Evolutionary conservation across 2,888 invertebrate genomes (phyloP).

Genomic region (Trissolcus japonicus): DNA sequence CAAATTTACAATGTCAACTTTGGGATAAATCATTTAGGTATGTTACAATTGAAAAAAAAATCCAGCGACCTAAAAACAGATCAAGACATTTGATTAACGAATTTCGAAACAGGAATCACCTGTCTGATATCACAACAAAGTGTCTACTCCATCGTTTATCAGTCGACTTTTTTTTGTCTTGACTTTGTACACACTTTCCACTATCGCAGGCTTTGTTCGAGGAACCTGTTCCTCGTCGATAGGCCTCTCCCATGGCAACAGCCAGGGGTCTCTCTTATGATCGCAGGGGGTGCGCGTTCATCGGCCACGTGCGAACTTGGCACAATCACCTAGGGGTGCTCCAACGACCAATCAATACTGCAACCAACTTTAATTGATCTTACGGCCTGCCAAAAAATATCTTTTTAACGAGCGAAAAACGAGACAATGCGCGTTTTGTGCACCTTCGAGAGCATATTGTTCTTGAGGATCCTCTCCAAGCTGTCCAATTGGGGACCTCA

Average conservation of each 20-base stretch:
- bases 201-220: conserved; percentile 36
- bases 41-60: no score
- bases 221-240: conserved; percentile 53
- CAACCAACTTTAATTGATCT: conserved; percentile 38
- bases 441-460: no score
- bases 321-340: conserved; percentile 49
- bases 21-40: no score
- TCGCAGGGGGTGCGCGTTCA: conserved; percentile 40
- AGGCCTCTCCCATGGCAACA: conserved; percentile 59
- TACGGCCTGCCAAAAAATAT: conserved; percentile 8
- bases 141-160: conserved; percentile 19
- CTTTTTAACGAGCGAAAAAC: not conserved
- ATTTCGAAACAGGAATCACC: not conserved
- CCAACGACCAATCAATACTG: conserved; percentile 41
- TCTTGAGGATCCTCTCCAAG: no score
- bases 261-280: conserved; percentile 47
- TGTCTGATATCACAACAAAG: conserved; percentile 6
- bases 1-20: no score
- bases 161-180: conserved; percentile 36
- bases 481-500: no score
- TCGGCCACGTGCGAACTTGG: conserved; percentile 56
- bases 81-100: not conserved
- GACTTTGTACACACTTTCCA: conserved; percentile 36
- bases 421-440: not conserved
- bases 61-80: not conserved